Conservation (phyloP, 2,888 invertebrate species). For the Neocrepidodera transversa region DNA sequence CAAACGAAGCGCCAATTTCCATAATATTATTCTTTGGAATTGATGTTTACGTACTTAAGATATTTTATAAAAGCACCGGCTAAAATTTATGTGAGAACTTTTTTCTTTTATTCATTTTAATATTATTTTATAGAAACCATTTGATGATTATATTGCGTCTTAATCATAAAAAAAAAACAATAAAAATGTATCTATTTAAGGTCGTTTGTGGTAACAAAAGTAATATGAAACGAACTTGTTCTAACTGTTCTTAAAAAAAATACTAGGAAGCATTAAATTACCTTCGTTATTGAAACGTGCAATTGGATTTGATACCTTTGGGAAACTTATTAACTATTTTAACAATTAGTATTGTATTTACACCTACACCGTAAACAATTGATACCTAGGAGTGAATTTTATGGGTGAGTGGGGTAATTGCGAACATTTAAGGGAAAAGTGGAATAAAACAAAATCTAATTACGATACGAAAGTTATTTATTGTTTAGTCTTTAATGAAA, state of each 20-base stretch:
- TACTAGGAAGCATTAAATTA: constrained; percentile 9
- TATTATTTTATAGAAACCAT: no score
- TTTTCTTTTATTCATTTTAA: not conserved
- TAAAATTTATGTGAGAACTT: constrained; percentile 3
- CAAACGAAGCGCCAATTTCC: constrained; percentile 13
- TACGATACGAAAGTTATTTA: no score
- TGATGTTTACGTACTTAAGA: not conserved
- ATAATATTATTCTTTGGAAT: constrained; percentile 17
- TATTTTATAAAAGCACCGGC: constrained; percentile 8
- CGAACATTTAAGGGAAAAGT: no score
- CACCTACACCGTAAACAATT: constrained; percentile 7
- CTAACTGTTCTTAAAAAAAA: not conserved
- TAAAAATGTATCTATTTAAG: constrained; percentile 40
- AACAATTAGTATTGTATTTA: constrained; percentile 16
- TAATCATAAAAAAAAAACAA: no score
- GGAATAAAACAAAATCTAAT: no score
- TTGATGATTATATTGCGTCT: no score
- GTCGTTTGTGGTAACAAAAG: constrained; percentile 44
- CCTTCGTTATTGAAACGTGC: constrained; percentile 18
- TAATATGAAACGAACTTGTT: constrained; percentile 38
- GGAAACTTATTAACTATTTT: constrained; percentile 14
- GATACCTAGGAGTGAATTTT: no score
- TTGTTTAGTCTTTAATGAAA: no score
- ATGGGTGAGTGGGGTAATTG: no score
- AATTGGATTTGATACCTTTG: constrained; percentile 15